A percentile compares a stretch with the other conserved stretches of the same genome.
Conservation (phyloP, 2,888 invertebrate genomes). For the Lissocephala sabroskyi region DNA sequence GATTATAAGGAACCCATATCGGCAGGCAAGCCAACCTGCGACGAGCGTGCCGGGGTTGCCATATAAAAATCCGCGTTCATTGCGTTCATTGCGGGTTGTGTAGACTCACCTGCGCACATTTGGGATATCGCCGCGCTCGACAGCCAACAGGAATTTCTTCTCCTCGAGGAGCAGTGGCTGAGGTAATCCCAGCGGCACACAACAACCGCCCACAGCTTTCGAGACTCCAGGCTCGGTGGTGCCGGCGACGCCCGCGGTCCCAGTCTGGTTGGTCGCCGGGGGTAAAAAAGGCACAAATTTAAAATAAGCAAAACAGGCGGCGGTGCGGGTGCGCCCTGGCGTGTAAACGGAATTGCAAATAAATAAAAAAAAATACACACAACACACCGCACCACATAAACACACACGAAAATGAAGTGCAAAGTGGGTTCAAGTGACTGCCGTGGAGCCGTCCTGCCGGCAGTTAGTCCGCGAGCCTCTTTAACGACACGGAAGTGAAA, state of each 20-base stretch:
- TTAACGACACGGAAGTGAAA: slow-evolving; percentile 45
- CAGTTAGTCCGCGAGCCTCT: slow-evolving; percentile 26
- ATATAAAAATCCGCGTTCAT: slow-evolving; percentile 16
- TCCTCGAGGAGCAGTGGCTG: slow-evolving; percentile 85
- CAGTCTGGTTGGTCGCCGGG: background rate
- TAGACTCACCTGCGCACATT: slow-evolving; percentile 84
- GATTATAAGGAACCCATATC: slow-evolving; percentile 38
- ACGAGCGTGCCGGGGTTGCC: slow-evolving; percentile 20
- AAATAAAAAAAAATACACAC: slow-evolving; percentile 34
- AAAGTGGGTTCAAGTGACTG: slow-evolving; percentile 43
- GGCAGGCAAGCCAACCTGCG: slow-evolving; percentile 36
- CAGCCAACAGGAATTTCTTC: slow-evolving; percentile 92
- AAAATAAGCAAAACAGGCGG: background rate
- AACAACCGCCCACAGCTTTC: slow-evolving; percentile 58
- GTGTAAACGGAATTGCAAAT: slow-evolving; percentile 34
- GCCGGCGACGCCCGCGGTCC: background rate
- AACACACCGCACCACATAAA: slow-evolving; percentile 36
- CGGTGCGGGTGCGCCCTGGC: slow-evolving; percentile 1
- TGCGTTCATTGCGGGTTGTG: background rate
- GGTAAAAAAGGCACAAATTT: slow-evolving; percentile 4
- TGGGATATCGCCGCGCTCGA: slow-evolving; percentile 93
- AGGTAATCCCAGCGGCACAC: slow-evolving; percentile 78
- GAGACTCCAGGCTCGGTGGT: slow-evolving; percentile 25
- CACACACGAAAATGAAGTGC: slow-evolving; percentile 54
- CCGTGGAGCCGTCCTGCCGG: slow-evolving; percentile 5